Percentiles rank a stretch among this genome's conserved stretches.
Conservation (phyloP, 2,888 invertebrate genomes). For the Drosophila siamana region DNA sequence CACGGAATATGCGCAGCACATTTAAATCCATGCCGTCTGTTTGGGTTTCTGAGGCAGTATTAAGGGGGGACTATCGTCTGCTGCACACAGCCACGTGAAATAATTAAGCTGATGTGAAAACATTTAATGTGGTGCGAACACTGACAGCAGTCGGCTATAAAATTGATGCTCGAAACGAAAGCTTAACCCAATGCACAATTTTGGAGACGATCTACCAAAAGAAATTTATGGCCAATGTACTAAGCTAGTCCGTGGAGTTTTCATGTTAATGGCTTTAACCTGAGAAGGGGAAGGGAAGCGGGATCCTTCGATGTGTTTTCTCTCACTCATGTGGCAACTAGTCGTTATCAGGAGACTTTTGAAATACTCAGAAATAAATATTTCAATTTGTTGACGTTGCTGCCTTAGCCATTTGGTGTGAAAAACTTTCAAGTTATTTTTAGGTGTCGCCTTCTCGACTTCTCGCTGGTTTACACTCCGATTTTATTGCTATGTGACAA, state of each 20-base stretch:
- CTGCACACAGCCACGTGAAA: slow-evolving; percentile 33
- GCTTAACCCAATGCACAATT: slow-evolving; percentile 59
- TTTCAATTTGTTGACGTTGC: slow-evolving; percentile 71
- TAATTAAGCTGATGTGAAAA: slow-evolving; percentile 73
- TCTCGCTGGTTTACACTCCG: slow-evolving; percentile 35
- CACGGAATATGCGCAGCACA: slow-evolving; percentile 16
- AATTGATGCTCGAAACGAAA: slow-evolving; percentile 55
- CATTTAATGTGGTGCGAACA: slow-evolving; percentile 75
- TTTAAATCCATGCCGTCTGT: slow-evolving; percentile 34
- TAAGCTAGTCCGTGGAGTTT: slow-evolving; percentile 29
- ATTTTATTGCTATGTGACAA: slow-evolving; percentile 65
- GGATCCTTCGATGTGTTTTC: slow-evolving; percentile 2
- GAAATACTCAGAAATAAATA: slow-evolving; percentile 71
- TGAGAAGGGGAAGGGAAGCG: slow-evolving; percentile 7
- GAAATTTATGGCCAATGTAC: slow-evolving; percentile 69
- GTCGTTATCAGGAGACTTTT: slow-evolving; percentile 36
- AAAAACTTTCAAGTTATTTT: slow-evolving; percentile 72
- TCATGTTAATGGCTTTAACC: slow-evolving; percentile 17
- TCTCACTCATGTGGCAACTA: slow-evolving; percentile 64
- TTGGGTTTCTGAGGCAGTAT: background rate
- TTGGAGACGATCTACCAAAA: slow-evolving; percentile 39
- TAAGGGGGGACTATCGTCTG: slow-evolving; percentile 3
- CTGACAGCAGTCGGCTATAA: slow-evolving; percentile 71
- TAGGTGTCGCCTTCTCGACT: slow-evolving; percentile 43
- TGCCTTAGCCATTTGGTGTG: slow-evolving; percentile 65